Evolutionary conservation across 2,888 invertebrate genomes (phyloP), one percentile per base, ranked within the genome.

Genomic region (Spialia ferax): DNA sequence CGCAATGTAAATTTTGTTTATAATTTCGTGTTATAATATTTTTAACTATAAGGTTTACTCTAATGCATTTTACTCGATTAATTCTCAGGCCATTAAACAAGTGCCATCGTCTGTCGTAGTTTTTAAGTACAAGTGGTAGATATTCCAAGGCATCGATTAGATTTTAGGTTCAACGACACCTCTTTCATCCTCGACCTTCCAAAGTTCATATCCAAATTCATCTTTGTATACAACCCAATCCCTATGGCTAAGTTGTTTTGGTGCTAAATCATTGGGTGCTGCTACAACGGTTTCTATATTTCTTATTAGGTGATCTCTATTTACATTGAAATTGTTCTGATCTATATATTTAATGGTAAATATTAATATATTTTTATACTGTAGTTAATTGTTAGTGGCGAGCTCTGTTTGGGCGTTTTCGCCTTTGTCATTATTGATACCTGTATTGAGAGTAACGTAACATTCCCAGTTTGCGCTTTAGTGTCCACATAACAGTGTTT

Each of bases 31-130:
- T 89, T 87, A 85, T 81, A 80, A 83, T 81, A 76, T 55, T 61
- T 32, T 74, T 82, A 78, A 85, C 80, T 87, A 74, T 87, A 87
- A 87, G 88, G 77, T 83, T 85, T 87, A 88, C 84, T 92, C 84
- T 92, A 88, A 90, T 93, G 91, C 92, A 93, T 93, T 93, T 93
- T 93, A 93, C 89, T 90, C 89, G 89, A 87, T 86, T 91, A 87
- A 93, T 91, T 93, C 89, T 91, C 92, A 92, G 93, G 93, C 93
- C 93, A 93, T 93, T 91, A 88, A 88, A 84, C 81, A 88, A 90
- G 93, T 93, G 93, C 93, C 93, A 93, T 93, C 89, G 89, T 89
- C 87, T 91, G 85, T 83, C 66, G 76, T 92, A 92, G 90, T 83
- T 86, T 79, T 76, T 92, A 92, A 89, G 91, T 88, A 82, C 86